Conservation (phyloP, 2,113 vertebrate species). For the Tonatia bakeri region DNA sequence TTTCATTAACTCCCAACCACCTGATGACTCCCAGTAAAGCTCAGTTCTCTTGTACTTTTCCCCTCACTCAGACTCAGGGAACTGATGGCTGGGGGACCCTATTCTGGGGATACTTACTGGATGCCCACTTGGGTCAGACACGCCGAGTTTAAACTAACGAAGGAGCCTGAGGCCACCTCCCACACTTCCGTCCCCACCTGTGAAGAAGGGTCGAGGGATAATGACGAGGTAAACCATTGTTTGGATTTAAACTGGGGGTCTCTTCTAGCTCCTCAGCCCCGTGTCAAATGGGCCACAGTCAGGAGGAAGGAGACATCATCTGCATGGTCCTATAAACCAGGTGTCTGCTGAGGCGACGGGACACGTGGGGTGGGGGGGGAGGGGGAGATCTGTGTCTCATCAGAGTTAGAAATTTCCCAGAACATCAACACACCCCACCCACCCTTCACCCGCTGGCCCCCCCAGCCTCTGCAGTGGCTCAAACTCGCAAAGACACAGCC, state of each 20-base stretch:
- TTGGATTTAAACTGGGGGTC: not conserved
- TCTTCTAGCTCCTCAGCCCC: not conserved
- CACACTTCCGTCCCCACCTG: not conserved
- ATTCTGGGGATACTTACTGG: not conserved
- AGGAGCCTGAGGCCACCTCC: not conserved
- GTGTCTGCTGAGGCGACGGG: not conserved
- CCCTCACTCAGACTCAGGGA: not conserved
- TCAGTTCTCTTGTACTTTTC: not conserved
- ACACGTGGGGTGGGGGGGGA: rapidly evolving
- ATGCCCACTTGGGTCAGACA: not conserved
- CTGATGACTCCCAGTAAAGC: not conserved
- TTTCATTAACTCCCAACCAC: not conserved
- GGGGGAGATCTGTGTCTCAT: not conserved
- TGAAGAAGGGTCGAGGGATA: not conserved
- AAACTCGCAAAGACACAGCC: constrained; percentile 55
- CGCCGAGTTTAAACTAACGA: not conserved
- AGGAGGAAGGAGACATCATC: not conserved
- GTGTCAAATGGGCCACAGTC: not conserved
- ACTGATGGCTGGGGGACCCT: not conserved
- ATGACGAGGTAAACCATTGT: not conserved
- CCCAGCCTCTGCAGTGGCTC: constrained; percentile 62
- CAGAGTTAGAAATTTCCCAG: constrained; percentile 54
- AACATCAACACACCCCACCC: constrained; percentile 11
- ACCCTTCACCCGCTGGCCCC: constrained; percentile 31
- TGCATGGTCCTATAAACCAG: not conserved